Percentiles rank a stretch among this genome's conserved stretches.
phyloP scores from a whole-genome alignment of 23 tunicate species.

The Trididemnum miniatum region DNA sequence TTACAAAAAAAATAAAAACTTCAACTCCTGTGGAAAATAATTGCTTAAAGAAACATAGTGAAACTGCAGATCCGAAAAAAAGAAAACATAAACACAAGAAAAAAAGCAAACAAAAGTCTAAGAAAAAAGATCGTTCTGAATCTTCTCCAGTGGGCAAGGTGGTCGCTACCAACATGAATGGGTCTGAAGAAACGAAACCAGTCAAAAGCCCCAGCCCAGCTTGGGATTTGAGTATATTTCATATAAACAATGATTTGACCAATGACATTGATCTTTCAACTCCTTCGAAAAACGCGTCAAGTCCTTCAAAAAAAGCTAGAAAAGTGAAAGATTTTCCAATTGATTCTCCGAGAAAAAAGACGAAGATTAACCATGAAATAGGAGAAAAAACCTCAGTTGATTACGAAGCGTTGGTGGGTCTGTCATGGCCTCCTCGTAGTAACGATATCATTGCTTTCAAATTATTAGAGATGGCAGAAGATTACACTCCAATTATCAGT shows the following conservation, averaged over 20 bases:
- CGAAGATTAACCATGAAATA: neutral
- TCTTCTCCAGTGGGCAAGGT: neutral
- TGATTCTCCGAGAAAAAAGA: neutral
- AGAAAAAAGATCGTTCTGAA: neutral
- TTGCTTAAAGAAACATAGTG: neutral
- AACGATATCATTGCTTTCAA: slow-evolving; percentile 70
- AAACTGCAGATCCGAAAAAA: neutral
- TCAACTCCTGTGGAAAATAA: neutral
- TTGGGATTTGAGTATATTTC: too few species aligned
- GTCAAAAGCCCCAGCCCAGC: too few species aligned
- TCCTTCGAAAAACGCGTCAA: neutral
- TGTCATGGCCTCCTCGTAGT: slow-evolving; percentile 71
- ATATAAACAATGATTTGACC: neutral
- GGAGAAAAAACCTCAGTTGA: neutral
- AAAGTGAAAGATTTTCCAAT: neutral
- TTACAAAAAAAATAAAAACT: too few species aligned
- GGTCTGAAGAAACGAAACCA: neutral
- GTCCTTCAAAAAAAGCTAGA: too few species aligned
- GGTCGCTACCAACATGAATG: neutral
- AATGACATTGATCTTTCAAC: neutral
- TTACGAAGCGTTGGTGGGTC: slow-evolving; percentile 21
- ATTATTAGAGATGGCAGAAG: slow-evolving; percentile 56
- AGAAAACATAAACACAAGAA: neutral
- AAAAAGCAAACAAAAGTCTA: neutral
- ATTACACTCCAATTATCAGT: slow-evolving; percentile 68